Conservation (phyloP, 1,140 invertebrate genomes). For the Melitaea cinxia region DNA sequence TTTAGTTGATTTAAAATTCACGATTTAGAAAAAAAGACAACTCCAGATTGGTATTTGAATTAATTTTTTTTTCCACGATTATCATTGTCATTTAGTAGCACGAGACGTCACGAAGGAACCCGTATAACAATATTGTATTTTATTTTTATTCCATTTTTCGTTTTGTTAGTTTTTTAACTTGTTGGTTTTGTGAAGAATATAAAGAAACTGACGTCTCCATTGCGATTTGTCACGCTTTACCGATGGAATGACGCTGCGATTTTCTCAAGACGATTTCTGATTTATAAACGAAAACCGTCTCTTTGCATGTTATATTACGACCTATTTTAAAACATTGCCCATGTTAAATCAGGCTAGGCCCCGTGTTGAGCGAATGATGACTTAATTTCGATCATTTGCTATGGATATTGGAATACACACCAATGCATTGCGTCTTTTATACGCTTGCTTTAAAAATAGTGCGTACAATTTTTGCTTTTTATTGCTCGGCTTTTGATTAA, state of each 20-base stretch:
- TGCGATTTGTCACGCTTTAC: slow-evolving; percentile 68
- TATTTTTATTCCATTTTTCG: slow-evolving; percentile 55
- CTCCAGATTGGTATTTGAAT: slow-evolving; percentile 4
- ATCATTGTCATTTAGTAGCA: slow-evolving; percentile 41
- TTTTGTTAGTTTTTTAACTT: slow-evolving; percentile 59
- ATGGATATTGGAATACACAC: slow-evolving; percentile 57
- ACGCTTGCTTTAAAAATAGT: background rate
- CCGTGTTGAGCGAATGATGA: slow-evolving; percentile 66
- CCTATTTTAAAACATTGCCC: slow-evolving; percentile 10
- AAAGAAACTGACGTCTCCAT: slow-evolving; percentile 75
- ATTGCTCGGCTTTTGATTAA: slow-evolving; percentile 12
- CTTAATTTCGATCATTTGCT: slow-evolving; percentile 69
- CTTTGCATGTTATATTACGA: slow-evolving; percentile 13
- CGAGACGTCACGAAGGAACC: slow-evolving; percentile 48
- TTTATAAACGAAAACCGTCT: slow-evolving; percentile 8
- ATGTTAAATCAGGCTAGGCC: slow-evolving; percentile 45
- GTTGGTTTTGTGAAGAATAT: slow-evolving; percentile 74
- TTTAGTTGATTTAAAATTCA: slow-evolving; percentile 18
- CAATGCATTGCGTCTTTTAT: background rate
- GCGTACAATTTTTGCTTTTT: background rate
- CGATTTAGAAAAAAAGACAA: slow-evolving; percentile 6
- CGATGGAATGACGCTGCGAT: slow-evolving; percentile 69
- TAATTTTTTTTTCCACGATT: slow-evolving; percentile 14
- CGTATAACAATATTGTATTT: slow-evolving; percentile 40
- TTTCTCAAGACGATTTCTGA: slow-evolving; percentile 38